phyloP scores from a whole-genome alignment of 92 coral and sea anemone species.

The Phymanthus crucifer region DNA sequence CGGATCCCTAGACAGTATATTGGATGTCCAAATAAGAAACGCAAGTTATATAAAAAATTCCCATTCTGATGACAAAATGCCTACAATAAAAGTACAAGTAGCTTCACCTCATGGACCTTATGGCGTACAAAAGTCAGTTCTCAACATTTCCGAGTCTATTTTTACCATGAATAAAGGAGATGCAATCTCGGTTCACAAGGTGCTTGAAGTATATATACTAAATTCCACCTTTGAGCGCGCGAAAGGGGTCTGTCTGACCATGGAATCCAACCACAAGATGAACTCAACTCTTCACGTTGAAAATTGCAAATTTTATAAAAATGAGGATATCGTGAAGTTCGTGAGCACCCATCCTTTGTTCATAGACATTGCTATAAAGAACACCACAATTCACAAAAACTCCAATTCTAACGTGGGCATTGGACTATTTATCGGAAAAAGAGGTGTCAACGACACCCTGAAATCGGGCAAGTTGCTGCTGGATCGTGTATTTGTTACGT shows the following conservation, averaged over 20 bases:
- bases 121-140: neutral
- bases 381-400: constrained; percentile 1
- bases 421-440: neutral
- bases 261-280: neutral
- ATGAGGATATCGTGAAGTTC: neutral
- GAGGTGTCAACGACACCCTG: neutral
- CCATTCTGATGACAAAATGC: neutral
- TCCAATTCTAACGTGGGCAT: neutral
- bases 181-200: neutral
- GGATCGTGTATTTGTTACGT: neutral
- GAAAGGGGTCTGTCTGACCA: neutral
- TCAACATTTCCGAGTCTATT: neutral
- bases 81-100: neutral
- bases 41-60: neutral
- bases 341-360: neutral
- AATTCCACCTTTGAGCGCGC: neutral
- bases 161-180: neutral
- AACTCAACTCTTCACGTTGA: neutral
- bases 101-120: neutral
- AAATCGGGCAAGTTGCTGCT: neutral
- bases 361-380: neutral
- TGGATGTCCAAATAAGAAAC: too few species aligned
- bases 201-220: neutral
- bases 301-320: neutral
- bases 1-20: too few species aligned